Evolutionary conservation across 2,113 vertebrate genomes (phyloP).

Genomic region (Sarotherodon lohbergeri): DNA sequence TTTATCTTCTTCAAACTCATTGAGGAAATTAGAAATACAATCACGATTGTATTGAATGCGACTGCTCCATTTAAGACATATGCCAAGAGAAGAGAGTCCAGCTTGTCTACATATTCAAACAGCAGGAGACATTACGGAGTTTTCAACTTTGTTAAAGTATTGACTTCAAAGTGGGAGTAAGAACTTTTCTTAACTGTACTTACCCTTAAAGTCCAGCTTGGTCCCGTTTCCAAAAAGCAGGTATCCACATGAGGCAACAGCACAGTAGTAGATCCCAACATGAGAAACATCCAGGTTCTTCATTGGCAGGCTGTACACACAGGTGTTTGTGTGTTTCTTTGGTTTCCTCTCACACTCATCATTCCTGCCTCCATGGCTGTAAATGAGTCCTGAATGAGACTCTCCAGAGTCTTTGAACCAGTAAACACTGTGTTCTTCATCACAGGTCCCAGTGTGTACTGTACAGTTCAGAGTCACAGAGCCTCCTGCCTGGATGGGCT

Average conservation of each 20-base stretch:
- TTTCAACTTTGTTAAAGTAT: background rate
- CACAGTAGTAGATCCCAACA: too few relatives aligned
- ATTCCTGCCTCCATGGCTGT: background rate
- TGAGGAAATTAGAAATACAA: background rate
- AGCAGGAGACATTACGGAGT: accelerated
- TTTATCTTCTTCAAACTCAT: background rate
- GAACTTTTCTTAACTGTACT: accelerated
- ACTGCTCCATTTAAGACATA: accelerated
- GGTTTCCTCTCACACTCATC: background rate
- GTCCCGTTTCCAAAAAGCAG: too few relatives aligned
- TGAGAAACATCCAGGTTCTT: too few relatives aligned
- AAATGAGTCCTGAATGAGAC: background rate
- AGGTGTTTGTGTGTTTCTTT: background rate
- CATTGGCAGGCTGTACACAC: background rate
- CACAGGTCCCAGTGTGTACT: background rate
- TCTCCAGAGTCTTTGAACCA: background rate
- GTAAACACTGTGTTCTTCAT: background rate
- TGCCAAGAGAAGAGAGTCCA: accelerated
- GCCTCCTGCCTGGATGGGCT: background rate
- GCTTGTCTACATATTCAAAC: background rate
- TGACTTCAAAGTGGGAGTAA: background rate
- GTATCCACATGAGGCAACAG: too few relatives aligned
- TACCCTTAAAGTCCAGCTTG: background rate
- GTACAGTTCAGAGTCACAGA: background rate
- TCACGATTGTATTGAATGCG: background rate